Conservation (phyloP, 2,888 invertebrate species). For the Syrista parreyssii region DNA sequence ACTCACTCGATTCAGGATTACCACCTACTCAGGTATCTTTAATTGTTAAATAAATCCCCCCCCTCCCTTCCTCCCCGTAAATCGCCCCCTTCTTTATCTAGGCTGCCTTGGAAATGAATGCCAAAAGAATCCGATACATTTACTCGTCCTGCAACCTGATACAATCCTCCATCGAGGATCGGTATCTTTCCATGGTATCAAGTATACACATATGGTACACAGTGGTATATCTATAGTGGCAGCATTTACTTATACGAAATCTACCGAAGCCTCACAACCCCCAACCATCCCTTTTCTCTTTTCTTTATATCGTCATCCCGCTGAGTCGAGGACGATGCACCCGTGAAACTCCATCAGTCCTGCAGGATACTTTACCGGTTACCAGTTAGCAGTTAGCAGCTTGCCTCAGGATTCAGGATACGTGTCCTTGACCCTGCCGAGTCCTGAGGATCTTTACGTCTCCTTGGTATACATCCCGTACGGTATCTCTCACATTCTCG, state of each 20-base stretch:
- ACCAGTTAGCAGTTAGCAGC: neutral
- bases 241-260: neutral
- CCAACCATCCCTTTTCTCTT: neutral
- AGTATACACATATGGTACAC: neutral
- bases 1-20: neutral
- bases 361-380: neutral
- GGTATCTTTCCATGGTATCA: neutral
- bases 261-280: neutral
- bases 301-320: neutral
- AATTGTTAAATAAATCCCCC: neutral
- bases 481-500: neutral
- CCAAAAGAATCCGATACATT: neutral
- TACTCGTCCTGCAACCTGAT: neutral
- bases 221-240: neutral
- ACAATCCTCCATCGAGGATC: neutral
- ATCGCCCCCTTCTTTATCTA: neutral
- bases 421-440: conserved; percentile 40
- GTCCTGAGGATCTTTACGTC: conserved; percentile 7
- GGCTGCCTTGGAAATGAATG: neutral
- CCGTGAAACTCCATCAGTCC: conserved; percentile 6
- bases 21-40: neutral
- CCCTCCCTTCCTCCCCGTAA: neutral
- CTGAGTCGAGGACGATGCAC: neutral
- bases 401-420: neutral
- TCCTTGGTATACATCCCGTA: conserved; percentile 4